phyloP scores from a whole-genome alignment of 2,888 invertebrate species.

The Spisula subtruncata region DNA sequence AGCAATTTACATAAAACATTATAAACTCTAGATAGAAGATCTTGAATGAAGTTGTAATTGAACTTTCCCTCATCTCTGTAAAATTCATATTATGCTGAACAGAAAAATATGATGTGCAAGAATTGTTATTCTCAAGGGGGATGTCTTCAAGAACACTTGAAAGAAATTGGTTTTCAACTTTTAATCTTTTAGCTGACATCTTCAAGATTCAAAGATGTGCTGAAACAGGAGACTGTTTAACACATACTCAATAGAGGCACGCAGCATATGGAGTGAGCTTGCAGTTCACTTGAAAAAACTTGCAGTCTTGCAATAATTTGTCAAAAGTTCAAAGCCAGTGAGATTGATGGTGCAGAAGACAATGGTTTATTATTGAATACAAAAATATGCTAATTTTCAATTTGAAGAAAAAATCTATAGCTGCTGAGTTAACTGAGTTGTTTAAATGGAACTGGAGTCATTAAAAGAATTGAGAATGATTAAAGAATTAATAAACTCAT shows the following conservation, averaged over 20 bases:
- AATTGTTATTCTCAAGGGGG: not conserved
- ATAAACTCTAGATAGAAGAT: not conserved
- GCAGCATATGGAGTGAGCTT: not conserved
- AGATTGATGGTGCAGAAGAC: too few relatives aligned
- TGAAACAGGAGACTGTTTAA: not conserved
- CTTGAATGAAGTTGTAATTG: conserved; percentile 2
- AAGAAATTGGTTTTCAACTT: conserved; percentile 9
- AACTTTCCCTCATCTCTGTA: not conserved
- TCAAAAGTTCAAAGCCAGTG: not conserved
- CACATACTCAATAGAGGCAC: not conserved
- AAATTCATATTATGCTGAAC: not conserved
- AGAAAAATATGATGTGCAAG: not conserved
- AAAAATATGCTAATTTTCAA: too few relatives aligned
- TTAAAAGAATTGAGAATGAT: too few relatives aligned
- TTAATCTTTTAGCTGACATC: conserved; percentile 15
- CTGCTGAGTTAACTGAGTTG: too few relatives aligned
- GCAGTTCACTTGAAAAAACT: not conserved
- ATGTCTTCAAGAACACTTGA: conserved; percentile 19
- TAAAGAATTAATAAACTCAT: too few relatives aligned
- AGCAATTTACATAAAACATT: not conserved
- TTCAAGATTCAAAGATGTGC: too few relatives aligned
- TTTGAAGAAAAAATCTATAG: too few relatives aligned
- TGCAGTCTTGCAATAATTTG: not conserved
- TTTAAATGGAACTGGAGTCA: too few relatives aligned
- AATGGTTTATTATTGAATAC: too few relatives aligned